Conservation (phyloP, 2,888 invertebrate species). For the Diaperis boleti region DNA sequence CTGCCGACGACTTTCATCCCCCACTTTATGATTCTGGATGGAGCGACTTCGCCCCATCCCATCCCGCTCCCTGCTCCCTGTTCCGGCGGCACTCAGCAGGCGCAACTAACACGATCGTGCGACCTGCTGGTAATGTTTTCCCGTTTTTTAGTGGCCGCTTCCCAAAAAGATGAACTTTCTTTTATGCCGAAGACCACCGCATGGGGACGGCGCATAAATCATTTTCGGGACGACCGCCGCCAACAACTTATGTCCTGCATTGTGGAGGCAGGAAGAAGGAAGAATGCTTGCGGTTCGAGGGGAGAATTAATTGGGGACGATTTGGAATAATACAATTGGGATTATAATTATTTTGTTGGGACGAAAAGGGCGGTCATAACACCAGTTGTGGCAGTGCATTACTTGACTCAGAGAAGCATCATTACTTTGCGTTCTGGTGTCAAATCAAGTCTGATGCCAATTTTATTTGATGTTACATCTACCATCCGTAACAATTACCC, state of each 20-base stretch:
- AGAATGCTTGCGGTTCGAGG: not conserved
- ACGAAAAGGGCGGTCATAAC: no score
- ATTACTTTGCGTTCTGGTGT: no score
- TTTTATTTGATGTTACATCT: no score
- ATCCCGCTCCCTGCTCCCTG: conserved; percentile 53
- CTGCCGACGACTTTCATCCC: conserved; percentile 41
- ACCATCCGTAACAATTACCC: no score
- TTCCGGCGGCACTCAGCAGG: conserved; percentile 62
- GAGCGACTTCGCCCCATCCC: conserved; percentile 44
- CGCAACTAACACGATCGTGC: conserved; percentile 66
- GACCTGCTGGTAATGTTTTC: conserved; percentile 67
- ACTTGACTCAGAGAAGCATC: no score
- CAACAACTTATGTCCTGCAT: conserved; percentile 58
- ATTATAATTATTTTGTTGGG: no score
- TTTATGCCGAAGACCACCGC: conserved; percentile 62
- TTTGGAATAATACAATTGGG: no score
- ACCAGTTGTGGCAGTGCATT: no score
- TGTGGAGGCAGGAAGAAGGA: conserved; percentile 41
- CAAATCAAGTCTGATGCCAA: no score
- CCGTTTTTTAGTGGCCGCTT: conserved; percentile 62
- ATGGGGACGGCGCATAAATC: conserved; percentile 63
- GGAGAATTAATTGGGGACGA: conserved; percentile 8
- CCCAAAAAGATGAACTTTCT: conserved; percentile 60
- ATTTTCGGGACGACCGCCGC: conserved; percentile 52
- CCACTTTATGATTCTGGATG: conserved; percentile 10